A percentile compares a stretch with the other conserved stretches of the same genome.
Evolutionary conservation across 2,888 invertebrate species (phyloP).

Genomic region (Oscheius sp.): DNA sequence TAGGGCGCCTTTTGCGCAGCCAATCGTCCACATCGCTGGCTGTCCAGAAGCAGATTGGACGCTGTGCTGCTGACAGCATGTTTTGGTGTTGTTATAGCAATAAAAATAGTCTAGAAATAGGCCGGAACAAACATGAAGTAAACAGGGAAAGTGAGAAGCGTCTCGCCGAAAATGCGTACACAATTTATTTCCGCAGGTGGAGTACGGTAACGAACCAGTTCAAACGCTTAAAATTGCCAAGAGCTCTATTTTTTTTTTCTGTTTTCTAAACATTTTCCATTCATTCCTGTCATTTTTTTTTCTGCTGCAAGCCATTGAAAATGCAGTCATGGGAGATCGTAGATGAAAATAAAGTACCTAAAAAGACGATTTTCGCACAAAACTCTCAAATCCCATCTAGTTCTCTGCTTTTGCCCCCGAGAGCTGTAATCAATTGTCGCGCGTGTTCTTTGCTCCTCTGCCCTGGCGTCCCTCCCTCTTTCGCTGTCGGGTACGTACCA

Average conservation of each 20-base stretch:
- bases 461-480: neutral
- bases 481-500: neutral
- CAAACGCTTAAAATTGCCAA: too few relatives aligned
- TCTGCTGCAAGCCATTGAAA: too few relatives aligned
- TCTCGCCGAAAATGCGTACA: too few relatives aligned
- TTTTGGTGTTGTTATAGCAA: neutral
- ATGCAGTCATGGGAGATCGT: too few relatives aligned
- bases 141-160: too few relatives aligned
- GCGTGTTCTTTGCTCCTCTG: slow-evolving; percentile 32
- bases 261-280: too few relatives aligned
- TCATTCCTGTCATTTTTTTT: too few relatives aligned
- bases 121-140: too few relatives aligned
- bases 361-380: neutral
- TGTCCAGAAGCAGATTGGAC: slow-evolving; percentile 62
- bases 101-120: neutral
- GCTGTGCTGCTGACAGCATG: slow-evolving; percentile 46
- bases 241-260: too few relatives aligned
- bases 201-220: too few relatives aligned
- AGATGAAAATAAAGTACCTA: too few relatives aligned
- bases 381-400: neutral
- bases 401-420: neutral
- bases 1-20: slow-evolving; percentile 55
- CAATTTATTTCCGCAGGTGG: too few relatives aligned
- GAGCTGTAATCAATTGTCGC: slow-evolving; percentile 21
- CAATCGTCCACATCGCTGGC: slow-evolving; percentile 61